A percentile compares a stretch with the other conserved stretches of the same genome.
Conservation (phyloP, 2,888 invertebrate genomes). For the Chrysolina americana region DNA sequence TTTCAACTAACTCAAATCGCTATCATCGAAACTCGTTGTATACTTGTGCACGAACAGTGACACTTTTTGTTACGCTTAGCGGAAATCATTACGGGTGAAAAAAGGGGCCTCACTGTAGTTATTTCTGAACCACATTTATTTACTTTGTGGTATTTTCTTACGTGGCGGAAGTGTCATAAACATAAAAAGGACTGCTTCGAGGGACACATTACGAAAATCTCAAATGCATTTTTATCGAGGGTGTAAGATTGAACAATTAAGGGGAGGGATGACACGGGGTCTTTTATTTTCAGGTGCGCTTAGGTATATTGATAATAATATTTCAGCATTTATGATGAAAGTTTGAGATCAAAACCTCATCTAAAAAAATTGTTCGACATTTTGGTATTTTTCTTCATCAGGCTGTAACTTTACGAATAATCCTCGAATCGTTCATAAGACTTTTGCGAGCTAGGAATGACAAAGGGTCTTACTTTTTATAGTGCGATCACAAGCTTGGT, state of each 20-base stretch:
- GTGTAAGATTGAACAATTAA: neutral
- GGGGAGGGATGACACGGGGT: neutral
- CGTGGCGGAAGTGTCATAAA: constrained; percentile 32
- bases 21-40: constrained; percentile 32
- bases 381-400: no score
- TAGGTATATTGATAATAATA: no score
- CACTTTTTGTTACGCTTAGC: constrained; percentile 33
- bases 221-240: constrained; percentile 13
- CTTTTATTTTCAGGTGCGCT: neutral
- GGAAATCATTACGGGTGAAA: constrained; percentile 44
- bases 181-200: neutral
- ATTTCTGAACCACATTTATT: constrained; percentile 46
- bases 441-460: no score
- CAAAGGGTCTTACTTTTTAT: no score
- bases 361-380: no score
- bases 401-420: no score
- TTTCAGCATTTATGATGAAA: no score
- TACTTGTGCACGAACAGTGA: constrained; percentile 5
- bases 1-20: neutral
- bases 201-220: constrained; percentile 17
- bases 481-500: no score
- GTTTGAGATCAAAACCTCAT: no score
- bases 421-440: no score
- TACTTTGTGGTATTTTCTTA: constrained; percentile 44
- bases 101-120: constrained; percentile 38